Conservation (phyloP, 2,888 invertebrate species). For the Conchocele bisecta region DNA sequence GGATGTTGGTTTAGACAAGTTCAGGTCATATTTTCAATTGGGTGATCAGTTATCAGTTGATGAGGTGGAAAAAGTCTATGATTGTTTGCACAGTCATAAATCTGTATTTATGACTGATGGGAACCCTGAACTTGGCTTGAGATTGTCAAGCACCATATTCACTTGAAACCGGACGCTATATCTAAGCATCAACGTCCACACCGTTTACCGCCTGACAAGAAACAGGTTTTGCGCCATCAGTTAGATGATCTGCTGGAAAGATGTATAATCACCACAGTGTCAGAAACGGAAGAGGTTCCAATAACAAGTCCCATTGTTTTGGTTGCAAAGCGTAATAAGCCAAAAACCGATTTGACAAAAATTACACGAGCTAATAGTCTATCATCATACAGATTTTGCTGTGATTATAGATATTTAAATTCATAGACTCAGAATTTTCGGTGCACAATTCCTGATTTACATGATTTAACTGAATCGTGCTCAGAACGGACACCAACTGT, state of each 20-base stretch:
- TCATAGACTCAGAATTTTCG: neutral
- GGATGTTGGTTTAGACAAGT: neutral
- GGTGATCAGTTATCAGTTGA: neutral
- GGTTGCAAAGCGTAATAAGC: slow-evolving; percentile 26
- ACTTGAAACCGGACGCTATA: neutral
- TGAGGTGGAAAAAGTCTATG: neutral
- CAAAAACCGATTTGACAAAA: neutral
- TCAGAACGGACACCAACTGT: slow-evolving; percentile 10
- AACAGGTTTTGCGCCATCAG: slow-evolving; percentile 10
- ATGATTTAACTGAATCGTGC: slow-evolving; percentile 18
- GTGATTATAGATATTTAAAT: slow-evolving; percentile 2
- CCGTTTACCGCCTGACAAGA: neutral
- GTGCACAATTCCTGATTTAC: slow-evolving; percentile 7
- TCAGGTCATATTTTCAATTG: neutral
- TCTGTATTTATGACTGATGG: neutral
- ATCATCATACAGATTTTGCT: neutral
- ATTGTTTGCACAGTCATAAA: neutral
- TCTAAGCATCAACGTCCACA: neutral
- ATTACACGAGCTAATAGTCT: slow-evolving; percentile 4
- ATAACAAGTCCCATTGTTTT: slow-evolving; percentile 40
- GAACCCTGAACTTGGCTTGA: neutral
- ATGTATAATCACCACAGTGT: slow-evolving; percentile 15
- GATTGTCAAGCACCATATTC: neutral
- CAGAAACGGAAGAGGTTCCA: slow-evolving; percentile 26
- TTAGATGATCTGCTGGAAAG: slow-evolving; percentile 9